Percentiles rank a stretch among this genome's conserved stretches.
These are phyloP conservation scores for Poecilia picta DNA, from an alignment of 2,797 vertebrate genomes.

Conservation along the genomic window DNA sequence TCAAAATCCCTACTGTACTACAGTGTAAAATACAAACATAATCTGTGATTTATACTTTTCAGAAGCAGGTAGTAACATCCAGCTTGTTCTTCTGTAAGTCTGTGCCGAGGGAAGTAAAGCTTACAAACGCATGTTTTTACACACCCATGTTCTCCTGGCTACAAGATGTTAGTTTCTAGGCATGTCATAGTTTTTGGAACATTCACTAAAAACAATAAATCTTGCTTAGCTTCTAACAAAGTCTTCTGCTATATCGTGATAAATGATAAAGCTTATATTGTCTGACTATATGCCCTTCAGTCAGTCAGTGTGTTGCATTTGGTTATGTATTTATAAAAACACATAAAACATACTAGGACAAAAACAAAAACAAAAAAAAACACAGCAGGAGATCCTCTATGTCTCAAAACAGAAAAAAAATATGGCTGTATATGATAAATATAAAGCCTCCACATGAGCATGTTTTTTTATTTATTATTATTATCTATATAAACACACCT, in stretches of 20 bases:
- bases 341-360: conserved; percentile 52
- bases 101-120: conserved; percentile 34
- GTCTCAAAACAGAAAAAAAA: conserved; percentile 54
- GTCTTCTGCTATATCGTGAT: conserved; percentile 15
- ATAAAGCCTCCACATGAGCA: conserved; percentile 58
- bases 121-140: conserved; percentile 16
- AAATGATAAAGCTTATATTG: conserved; percentile 64
- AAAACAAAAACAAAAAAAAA: conserved; percentile 16
- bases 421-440: conserved; percentile 65
- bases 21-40: conserved; percentile 29
- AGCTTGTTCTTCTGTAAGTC: conserved; percentile 10
- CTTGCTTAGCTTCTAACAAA: conserved; percentile 28
- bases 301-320: conserved; percentile 47
- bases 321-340: conserved; percentile 60
- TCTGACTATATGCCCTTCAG: conserved; percentile 41
- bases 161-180: conserved; percentile 7
- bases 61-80: conserved; percentile 23
- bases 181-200: conserved; percentile 8
- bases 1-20: conserved; percentile 35
- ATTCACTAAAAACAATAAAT: conserved; percentile 24
- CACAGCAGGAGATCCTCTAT: conserved; percentile 53
- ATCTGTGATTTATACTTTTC: conserved; percentile 18
- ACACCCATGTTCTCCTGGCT: conserved; percentile 9
- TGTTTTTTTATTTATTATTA: conserved; percentile 32
- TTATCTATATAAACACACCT: conserved; percentile 60